Base-by-base conservation (phyloP, 2,113 vertebrate genomes). In the Theristicus caerulescens region DNA sequence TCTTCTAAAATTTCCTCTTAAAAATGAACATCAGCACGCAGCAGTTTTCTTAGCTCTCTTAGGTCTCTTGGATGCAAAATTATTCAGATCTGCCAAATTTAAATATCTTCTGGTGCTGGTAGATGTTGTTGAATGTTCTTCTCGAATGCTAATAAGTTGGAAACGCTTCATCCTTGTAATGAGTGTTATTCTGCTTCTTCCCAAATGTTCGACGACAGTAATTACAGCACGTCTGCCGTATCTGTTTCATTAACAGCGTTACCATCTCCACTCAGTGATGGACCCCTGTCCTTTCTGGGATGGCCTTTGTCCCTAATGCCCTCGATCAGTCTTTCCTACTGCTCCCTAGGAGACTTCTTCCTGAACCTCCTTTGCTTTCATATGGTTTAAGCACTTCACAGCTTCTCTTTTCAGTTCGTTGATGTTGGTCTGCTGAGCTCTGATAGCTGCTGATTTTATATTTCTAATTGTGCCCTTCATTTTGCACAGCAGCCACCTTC, bases 71-170 rank as follows among this genome's bases (percentile, higher is more conserved):
- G 91, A 88, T 92, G 82, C 54, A 77, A 88, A 94, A 93, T 93
- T 91, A 77, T 79, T 90, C 79, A 21, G 52, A 85, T 84, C 77
- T 96, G 91, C 90, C 95, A 85, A 86, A 80, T 93, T 92, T 80
- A 88, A 95, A 65, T 94, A 70, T 93, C 89, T 96, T 93, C 47
- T 89, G 82, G 47, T 87, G 65, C 90, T 89, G 78, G 84, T 89
- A 69, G 91, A 79, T 93, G 81, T 74, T 95, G 86, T 67, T 87
- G 86, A 86, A 84, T 82, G 36, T 79, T 91, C 86, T 92, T 88
- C 90, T 93, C 13, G 0, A 27, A 89, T 94, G 83, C 94, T 95
- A 95, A 85, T 95, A 91, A 86, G 86, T 79, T 96, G 89, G 84
- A 97, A 94, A 89, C 0, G 12, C 92, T 92, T 96, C 79, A 51